Percentiles rank a stretch among this genome's conserved stretches.
These are phyloP conservation scores for Sogatella furcifera DNA, from an alignment of 1,140 invertebrate species.

Conservation along the genomic window DNA sequence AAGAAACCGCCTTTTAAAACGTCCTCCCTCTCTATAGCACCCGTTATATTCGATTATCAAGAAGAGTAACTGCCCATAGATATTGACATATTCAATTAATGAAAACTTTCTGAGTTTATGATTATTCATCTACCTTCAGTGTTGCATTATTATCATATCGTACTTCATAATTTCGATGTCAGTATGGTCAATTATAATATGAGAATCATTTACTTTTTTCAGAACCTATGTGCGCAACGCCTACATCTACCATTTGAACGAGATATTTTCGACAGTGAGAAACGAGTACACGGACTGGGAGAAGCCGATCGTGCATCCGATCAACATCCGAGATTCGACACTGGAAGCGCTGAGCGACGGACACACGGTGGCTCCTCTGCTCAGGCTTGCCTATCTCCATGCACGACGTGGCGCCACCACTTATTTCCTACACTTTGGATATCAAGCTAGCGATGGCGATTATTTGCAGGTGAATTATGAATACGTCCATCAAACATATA, in stretches of 20 bases:
- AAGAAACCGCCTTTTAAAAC: too few relatives aligned
- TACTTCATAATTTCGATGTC: too few relatives aligned
- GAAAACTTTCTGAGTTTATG: too few relatives aligned
- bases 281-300: conserved; percentile 93
- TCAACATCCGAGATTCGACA: conserved; percentile 73
- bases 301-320: conserved; percentile 70
- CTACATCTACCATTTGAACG: conserved; percentile 78
- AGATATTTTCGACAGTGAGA: conserved; percentile 80
- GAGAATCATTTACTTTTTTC: conserved; percentile 16
- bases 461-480: conserved; percentile 57
- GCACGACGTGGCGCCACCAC: conserved; percentile 53
- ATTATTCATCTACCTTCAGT: too few relatives aligned
- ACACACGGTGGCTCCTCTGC: conserved; percentile 57
- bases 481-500: too few relatives aligned
- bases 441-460: conserved; percentile 62
- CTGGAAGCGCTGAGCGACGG: conserved; percentile 82
- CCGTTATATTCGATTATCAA: too few relatives aligned
- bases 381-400: conserved; percentile 58
- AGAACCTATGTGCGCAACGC: conserved; percentile 79
- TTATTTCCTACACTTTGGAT: conserved; percentile 70
- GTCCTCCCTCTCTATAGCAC: too few relatives aligned
- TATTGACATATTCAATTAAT: too few relatives aligned
- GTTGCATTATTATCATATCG: too few relatives aligned
- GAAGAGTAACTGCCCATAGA: too few relatives aligned
- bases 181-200: too few relatives aligned